Percentiles rank a stretch among this genome's conserved stretches.
Conservation (phyloP, 2,113 vertebrate genomes). For the Xiphophorus couchianus region DNA sequence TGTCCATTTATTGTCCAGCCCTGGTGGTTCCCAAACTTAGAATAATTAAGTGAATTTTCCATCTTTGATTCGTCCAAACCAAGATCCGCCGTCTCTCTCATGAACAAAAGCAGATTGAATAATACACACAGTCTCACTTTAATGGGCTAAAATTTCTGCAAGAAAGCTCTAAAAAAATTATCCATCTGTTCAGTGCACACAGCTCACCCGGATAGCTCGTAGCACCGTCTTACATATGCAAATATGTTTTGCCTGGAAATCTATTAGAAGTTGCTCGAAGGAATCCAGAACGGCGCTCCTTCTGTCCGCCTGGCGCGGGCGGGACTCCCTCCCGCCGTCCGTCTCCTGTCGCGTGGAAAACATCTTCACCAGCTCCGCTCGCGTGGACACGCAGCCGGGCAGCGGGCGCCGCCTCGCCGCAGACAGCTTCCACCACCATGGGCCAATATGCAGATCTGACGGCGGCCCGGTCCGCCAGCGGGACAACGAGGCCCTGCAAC, state of each 20-base stretch:
- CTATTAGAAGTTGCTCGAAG: conserved; percentile 86
- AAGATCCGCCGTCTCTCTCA: conserved; percentile 14
- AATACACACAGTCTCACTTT: conserved; percentile 67
- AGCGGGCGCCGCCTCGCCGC: conserved; percentile 47
- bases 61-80: too few relatives aligned
- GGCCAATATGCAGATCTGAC: conserved; percentile 78
- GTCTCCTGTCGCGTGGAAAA: conserved; percentile 76
- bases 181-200: conserved; percentile 81
- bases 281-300: conserved; percentile 83
- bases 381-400: conserved; percentile 63
- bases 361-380: conserved; percentile 79
- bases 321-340: conserved; percentile 63
- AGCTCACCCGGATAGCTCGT: conserved; percentile 77
- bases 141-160: conserved; percentile 78
- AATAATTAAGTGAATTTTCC: too few relatives aligned
- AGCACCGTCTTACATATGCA: conserved; percentile 83
- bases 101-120: conserved; percentile 52
- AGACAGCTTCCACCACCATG: conserved; percentile 62
- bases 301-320: conserved; percentile 76
- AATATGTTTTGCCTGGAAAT: conserved; percentile 86
- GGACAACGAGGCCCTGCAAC: conserved; percentile 52
- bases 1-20: too few relatives aligned
- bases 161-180: conserved; percentile 76
- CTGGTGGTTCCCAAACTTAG: too few relatives aligned
- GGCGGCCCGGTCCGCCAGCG: conserved; percentile 53